phyloP scores from a whole-genome alignment of 2,797 vertebrate genomes.

The Sphenopsis melanotis region DNA sequence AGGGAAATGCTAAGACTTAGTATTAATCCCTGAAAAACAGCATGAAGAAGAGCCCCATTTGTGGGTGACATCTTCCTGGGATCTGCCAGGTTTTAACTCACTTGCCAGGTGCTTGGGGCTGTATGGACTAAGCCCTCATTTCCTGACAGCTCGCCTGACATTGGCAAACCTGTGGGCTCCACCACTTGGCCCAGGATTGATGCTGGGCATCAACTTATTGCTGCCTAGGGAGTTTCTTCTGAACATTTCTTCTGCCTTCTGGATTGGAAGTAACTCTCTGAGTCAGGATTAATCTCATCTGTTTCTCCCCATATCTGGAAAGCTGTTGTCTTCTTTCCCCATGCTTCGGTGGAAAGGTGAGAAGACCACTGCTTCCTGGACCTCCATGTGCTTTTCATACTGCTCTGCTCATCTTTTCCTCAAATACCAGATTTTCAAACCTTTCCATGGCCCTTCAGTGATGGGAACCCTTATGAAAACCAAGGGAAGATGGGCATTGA shows the following conservation, averaged over 20 bases:
- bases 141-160: background rate
- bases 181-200: background rate
- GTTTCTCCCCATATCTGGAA: background rate
- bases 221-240: background rate
- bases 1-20: background rate
- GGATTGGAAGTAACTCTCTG: background rate
- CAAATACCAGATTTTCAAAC: background rate
- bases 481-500: background rate
- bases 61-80: background rate
- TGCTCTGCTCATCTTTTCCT: background rate
- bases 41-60: background rate
- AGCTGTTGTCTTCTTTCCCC: background rate
- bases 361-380: background rate
- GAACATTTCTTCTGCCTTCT: background rate
- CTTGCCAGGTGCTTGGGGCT: background rate
- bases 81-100: background rate
- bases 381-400: accelerated
- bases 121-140: background rate
- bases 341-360: background rate
- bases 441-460: background rate
- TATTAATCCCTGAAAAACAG: background rate
- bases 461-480: background rate
- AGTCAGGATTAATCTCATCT: background rate
- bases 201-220: accelerated
- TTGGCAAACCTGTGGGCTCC: background rate